Percentiles rank a stretch among this genome's conserved stretches.
Conservation (phyloP, 2,888 invertebrate species). For the Diplazon laetatorius region DNA sequence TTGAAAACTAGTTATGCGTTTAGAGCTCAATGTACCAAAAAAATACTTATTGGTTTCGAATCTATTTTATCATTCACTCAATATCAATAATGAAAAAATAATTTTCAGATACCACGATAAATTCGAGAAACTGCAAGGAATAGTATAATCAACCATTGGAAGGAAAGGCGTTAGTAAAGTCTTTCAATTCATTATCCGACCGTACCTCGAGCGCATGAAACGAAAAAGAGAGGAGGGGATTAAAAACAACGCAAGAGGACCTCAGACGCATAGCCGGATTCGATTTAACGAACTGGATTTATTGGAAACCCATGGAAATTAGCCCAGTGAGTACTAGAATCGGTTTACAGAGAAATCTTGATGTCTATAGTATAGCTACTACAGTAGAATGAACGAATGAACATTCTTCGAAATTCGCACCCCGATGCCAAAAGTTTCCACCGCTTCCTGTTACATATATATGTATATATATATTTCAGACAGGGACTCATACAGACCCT, state of each 20-base stretch:
- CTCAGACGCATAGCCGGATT: constrained; percentile 30
- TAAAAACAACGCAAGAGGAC: neutral
- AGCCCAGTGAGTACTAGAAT: constrained; percentile 15
- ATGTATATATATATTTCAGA: constrained; percentile 14
- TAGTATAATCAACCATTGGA: too few relatives aligned
- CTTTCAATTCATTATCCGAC: constrained; percentile 10
- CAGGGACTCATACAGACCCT: neutral
- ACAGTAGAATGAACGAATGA: constrained; percentile 31
- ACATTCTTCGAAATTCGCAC: constrained; percentile 50
- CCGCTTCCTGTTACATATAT: neutral
- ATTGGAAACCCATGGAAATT: constrained; percentile 51
- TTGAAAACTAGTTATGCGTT: too few relatives aligned
- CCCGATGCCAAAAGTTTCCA: constrained; percentile 38
- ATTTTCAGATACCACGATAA: too few relatives aligned
- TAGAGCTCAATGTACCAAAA: too few relatives aligned
- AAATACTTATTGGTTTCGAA: too few relatives aligned
- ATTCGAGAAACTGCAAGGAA: too few relatives aligned
- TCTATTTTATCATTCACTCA: too few relatives aligned
- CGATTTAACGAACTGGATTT: constrained; percentile 49
- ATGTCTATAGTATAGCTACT: neutral
- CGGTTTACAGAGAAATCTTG: constrained; percentile 22
- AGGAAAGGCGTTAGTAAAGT: too few relatives aligned
- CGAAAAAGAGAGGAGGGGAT: neutral
- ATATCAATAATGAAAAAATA: too few relatives aligned
- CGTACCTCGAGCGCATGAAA: constrained; percentile 5